Evolutionary conservation across 2,797 vertebrate genomes (phyloP).

Genomic region (Sandelia bainsii): DNA sequence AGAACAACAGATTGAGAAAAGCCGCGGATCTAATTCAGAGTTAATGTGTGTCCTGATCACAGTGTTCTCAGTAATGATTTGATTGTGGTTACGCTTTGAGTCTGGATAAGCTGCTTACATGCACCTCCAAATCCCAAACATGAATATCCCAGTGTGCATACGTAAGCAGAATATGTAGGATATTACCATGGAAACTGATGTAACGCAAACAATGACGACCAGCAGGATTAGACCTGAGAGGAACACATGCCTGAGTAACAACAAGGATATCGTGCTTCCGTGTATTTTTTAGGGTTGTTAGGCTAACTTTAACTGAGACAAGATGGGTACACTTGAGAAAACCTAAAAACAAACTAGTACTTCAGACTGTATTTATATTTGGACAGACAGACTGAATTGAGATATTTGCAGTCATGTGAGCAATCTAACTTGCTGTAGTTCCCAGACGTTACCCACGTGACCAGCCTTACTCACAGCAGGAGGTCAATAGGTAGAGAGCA

Average conservation of each 20-base stretch:
- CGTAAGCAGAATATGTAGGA: constrained; percentile 56
- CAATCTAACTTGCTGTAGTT: background rate
- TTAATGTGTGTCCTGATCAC: constrained; percentile 38
- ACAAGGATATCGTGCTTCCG: background rate
- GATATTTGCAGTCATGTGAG: constrained; percentile 5
- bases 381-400: background rate
- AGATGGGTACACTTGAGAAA: constrained; percentile 1
- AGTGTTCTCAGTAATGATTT: constrained; percentile 52
- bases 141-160: constrained; percentile 55
- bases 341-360: background rate
- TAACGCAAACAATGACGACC: constrained; percentile 36
- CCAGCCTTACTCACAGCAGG: background rate
- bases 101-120: constrained; percentile 70
- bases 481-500: constrained; percentile 20
- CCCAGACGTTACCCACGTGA: background rate
- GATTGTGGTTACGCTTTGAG: constrained; percentile 47
- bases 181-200: constrained; percentile 67
- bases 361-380: background rate
- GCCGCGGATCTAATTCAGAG: constrained; percentile 15
- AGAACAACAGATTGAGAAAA: constrained; percentile 6
- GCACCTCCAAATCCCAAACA: constrained; percentile 65
- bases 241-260: background rate
- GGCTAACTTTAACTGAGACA: background rate
- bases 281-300: background rate
- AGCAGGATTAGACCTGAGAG: constrained; percentile 19